Evolutionary conservation across 2,797 vertebrate species (phyloP).

Genomic region (Dendrocincla fuliginosa): DNA sequence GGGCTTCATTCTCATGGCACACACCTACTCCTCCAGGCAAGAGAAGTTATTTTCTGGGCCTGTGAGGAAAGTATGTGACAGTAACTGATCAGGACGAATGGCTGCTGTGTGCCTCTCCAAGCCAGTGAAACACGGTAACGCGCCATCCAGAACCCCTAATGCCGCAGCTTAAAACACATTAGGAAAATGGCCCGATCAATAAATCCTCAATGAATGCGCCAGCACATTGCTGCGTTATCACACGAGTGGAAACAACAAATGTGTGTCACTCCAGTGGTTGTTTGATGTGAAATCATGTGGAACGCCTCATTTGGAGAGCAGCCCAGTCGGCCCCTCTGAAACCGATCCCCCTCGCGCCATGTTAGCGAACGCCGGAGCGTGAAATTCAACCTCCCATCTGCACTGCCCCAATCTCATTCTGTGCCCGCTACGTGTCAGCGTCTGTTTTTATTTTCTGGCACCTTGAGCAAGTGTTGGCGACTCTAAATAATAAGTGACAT

Average conservation of each 20-base stretch:
- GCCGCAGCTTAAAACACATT: neutral
- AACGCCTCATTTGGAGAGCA: constrained; percentile 63
- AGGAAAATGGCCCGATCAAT: constrained; percentile 16
- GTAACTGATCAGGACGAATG: constrained; percentile 34
- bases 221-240: constrained; percentile 22
- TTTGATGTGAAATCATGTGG: constrained; percentile 77
- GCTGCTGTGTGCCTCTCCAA: neutral
- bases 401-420: neutral
- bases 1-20: neutral
- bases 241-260: constrained; percentile 44
- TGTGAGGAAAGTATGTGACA: constrained; percentile 5
- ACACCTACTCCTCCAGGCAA: neutral
- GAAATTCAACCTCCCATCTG: constrained; percentile 80
- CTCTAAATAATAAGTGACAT: constrained; percentile 67
- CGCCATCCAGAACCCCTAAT: neutral
- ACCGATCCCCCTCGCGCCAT: constrained; percentile 42
- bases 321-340: constrained; percentile 44
- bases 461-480: constrained; percentile 42
- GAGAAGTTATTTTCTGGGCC: constrained; percentile 20
- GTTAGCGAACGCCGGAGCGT: constrained; percentile 58
- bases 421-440: constrained; percentile 39
- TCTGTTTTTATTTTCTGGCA: constrained; percentile 73
- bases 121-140: neutral
- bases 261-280: constrained; percentile 23
- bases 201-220: constrained; percentile 11